phyloP scores from a whole-genome alignment of 2,113 vertebrate species.

The Serranochromis macrocephalus region DNA sequence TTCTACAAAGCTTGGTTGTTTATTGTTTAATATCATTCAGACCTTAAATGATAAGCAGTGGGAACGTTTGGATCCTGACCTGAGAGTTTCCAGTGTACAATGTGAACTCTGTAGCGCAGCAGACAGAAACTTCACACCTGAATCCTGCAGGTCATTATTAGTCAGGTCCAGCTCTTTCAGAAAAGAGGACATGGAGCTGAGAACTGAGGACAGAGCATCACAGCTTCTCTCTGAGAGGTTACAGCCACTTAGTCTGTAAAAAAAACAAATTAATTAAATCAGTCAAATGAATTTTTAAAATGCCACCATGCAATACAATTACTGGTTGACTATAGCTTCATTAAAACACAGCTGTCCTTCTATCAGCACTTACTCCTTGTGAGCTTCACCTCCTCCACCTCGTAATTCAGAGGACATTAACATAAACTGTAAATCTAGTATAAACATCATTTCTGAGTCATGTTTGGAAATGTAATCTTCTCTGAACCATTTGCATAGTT shows the following conservation, averaged over 20 bases:
- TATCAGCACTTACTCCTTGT: neutral
- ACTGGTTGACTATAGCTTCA: neutral
- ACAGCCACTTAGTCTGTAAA: neutral
- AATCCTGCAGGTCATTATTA: neutral
- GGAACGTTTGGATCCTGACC: too few species aligned
- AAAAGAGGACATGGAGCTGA: neutral
- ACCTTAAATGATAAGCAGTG: too few species aligned
- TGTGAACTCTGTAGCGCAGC: neutral
- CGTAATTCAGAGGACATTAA: fast-evolving
- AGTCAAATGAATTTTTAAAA: neutral
- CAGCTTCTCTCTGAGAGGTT: neutral
- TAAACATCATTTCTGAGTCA: neutral
- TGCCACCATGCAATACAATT: neutral
- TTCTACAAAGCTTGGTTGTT: too few species aligned
- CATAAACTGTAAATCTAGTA: neutral
- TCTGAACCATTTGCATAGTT: neutral
- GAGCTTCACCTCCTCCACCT: neutral
- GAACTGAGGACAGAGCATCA: neutral
- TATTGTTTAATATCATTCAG: too few species aligned
- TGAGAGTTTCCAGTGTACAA: neutral
- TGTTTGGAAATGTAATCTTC: neutral
- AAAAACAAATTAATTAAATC: neutral
- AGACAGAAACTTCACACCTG: neutral
- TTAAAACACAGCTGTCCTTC: neutral
- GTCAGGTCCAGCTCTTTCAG: neutral